Evolutionary conservation across 2,888 invertebrate genomes (phyloP).

Genomic region (Gnatocerus cornutus): DNA sequence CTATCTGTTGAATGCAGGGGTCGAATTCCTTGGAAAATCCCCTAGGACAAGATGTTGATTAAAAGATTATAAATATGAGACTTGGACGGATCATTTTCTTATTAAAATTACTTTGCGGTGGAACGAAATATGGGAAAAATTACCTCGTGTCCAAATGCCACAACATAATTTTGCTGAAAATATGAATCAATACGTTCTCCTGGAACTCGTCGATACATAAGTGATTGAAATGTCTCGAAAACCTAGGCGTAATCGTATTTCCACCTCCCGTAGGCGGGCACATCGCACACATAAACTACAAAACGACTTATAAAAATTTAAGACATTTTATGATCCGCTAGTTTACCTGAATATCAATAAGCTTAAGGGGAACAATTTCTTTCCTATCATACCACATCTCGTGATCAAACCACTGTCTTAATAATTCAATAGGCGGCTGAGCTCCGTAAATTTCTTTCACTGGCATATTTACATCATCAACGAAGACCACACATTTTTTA

Average conservation of each 20-base stretch:
- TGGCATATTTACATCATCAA: slow-evolving; percentile 98
- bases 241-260: slow-evolving; percentile 88
- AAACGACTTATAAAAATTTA: slow-evolving; percentile 35
- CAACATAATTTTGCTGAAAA: slow-evolving; percentile 91
- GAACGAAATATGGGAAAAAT: neutral
- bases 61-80: slow-evolving; percentile 28
- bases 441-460: slow-evolving; percentile 92
- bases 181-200: slow-evolving; percentile 86
- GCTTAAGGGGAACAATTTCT: slow-evolving; percentile 83
- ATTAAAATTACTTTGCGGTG: too few relatives aligned
- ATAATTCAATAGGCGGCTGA: slow-evolving; percentile 94
- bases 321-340: slow-evolving; percentile 3
- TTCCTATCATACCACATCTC: slow-evolving; percentile 92
- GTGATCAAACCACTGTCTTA: slow-evolving; percentile 93
- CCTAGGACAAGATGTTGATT: slow-evolving; percentile 71
- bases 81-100: neutral
- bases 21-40: slow-evolving; percentile 97
- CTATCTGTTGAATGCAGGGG: slow-evolving; percentile 92
- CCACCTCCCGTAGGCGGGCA: slow-evolving; percentile 84
- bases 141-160: slow-evolving; percentile 97
- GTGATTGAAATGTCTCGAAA: slow-evolving; percentile 89
- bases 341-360: slow-evolving; percentile 87
- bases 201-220: slow-evolving; percentile 92
- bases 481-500: slow-evolving; percentile 91
- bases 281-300: slow-evolving; percentile 90